These are phyloP conservation scores for Conus canariensis DNA, from an alignment of 2,888 invertebrate species.

Conservation along the genomic window DNA sequence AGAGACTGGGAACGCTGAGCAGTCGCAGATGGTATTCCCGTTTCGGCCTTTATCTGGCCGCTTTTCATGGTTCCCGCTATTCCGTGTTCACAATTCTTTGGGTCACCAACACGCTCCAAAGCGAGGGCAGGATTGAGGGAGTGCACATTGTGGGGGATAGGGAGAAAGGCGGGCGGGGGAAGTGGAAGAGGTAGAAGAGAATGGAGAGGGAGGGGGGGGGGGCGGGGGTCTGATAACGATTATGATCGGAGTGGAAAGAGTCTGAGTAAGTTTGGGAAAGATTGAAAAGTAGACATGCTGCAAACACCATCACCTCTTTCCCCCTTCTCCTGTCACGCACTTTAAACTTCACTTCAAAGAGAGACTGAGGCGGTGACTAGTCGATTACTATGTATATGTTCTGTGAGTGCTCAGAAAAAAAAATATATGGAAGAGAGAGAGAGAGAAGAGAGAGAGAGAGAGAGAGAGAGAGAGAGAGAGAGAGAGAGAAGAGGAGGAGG, in stretches of 20 bases:
- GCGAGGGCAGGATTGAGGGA: too few species aligned
- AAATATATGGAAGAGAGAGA: neutral
- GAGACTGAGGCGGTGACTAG: too few species aligned
- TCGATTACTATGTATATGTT: too few species aligned
- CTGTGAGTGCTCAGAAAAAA: too few species aligned
- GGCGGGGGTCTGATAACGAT: neutral
- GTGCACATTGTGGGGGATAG: too few species aligned
- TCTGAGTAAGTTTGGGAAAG: too few species aligned
- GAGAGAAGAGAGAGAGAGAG: slow-evolving; percentile 10
- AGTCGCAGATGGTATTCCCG: neutral
- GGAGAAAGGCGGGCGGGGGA: neutral
- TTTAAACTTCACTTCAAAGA: too few species aligned
- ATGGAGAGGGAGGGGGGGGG: neutral
- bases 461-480: slow-evolving; percentile 10
- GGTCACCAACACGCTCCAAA: neutral
- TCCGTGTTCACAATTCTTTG: neutral
- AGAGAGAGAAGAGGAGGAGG: neutral
- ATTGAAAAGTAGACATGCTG: too few species aligned
- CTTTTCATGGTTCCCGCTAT: neutral
- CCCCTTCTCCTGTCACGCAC: too few species aligned
- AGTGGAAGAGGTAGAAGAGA: neutral
- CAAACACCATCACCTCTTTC: too few species aligned
- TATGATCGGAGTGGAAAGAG: too few species aligned
- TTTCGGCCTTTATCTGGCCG: neutral
- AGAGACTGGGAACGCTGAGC: neutral